Percentiles rank a stretch among this genome's conserved stretches.
phyloP scores from a whole-genome alignment of 2,888 invertebrate genomes.

The Hedychridium roseum region DNA sequence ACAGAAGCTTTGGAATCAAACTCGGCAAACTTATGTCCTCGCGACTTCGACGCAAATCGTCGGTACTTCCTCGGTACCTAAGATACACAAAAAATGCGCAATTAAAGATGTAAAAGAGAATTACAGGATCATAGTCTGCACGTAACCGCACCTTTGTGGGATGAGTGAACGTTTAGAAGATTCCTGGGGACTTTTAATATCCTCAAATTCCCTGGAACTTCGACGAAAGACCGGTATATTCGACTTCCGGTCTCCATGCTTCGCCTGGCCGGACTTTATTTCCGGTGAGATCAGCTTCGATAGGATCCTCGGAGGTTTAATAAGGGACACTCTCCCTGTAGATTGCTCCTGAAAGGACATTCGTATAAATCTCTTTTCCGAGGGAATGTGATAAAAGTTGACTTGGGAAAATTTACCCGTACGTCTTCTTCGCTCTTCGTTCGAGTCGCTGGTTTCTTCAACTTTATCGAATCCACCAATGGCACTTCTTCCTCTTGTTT shows the following conservation, averaged over 20 bases:
- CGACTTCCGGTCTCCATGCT: conserved; percentile 55
- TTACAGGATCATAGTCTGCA: not conserved
- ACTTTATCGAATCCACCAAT: conserved; percentile 23
- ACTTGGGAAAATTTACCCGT: too few species aligned
- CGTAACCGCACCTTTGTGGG: conserved; percentile 58
- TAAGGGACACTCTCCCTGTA: conserved; percentile 42
- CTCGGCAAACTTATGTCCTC: conserved; percentile 59
- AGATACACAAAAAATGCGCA: not conserved
- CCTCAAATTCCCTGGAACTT: conserved; percentile 59
- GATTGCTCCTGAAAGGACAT: conserved; percentile 18
- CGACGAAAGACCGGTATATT: conserved; percentile 57
- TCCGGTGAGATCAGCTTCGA: conserved; percentile 37
- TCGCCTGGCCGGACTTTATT: conserved; percentile 25
- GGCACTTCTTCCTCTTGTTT: conserved; percentile 26
- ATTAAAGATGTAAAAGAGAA: not conserved
- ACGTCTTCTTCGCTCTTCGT: too few species aligned
- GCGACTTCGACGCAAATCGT: conserved; percentile 57
- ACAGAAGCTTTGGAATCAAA: conserved; percentile 57
- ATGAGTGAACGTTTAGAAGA: conserved; percentile 59
- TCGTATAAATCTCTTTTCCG: not conserved
- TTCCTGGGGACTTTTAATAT: conserved; percentile 57
- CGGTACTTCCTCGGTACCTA: conserved; percentile 59
- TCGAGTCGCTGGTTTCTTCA: conserved; percentile 26
- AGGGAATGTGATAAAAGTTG: conserved; percentile 3
- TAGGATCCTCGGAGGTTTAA: conserved; percentile 52